Evolutionary conservation across 2,888 invertebrate species (phyloP).

Genomic region (Nematopogon swammerdamellus): DNA sequence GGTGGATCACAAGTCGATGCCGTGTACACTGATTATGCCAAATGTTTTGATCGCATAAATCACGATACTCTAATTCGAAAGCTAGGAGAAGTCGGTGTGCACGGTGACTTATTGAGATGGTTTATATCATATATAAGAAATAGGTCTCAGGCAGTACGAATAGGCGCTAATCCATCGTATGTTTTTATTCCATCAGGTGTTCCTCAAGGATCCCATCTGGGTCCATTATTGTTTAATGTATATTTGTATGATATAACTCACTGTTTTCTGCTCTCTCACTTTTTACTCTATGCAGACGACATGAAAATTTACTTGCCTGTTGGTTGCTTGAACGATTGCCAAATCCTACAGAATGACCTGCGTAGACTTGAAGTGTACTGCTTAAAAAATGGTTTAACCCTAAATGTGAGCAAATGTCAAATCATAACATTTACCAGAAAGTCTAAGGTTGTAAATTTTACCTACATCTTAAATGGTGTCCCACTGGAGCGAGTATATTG

Average conservation of each 20-base stretch:
- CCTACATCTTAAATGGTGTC: neutral
- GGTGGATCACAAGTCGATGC: conserved; percentile 1
- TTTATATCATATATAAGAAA: neutral
- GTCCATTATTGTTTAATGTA: conserved; percentile 1
- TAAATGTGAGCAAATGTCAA: neutral
- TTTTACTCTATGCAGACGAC: conserved; percentile 3
- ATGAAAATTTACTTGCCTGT: neutral
- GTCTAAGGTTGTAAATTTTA: neutral
- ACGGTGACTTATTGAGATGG: conserved; percentile 2
- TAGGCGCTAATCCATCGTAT: neutral
- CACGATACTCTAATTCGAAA: neutral
- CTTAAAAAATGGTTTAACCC: neutral
- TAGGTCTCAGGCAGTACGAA: neutral
- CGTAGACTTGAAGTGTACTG: neutral
- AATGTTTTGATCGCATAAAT: conserved; percentile 1
- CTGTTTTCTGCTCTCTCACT: neutral
- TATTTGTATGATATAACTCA: neutral
- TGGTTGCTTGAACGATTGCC: neutral
- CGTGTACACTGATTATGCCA: conserved; percentile 3
- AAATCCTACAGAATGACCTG: neutral
- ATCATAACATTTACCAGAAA: neutral
- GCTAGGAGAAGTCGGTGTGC: neutral
- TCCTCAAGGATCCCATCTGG: conserved; percentile 3
- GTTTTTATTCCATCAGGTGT: neutral
- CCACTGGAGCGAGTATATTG: neutral